Conservation (phyloP, 2,888 invertebrate species). For the Sipunculus nudus region DNA sequence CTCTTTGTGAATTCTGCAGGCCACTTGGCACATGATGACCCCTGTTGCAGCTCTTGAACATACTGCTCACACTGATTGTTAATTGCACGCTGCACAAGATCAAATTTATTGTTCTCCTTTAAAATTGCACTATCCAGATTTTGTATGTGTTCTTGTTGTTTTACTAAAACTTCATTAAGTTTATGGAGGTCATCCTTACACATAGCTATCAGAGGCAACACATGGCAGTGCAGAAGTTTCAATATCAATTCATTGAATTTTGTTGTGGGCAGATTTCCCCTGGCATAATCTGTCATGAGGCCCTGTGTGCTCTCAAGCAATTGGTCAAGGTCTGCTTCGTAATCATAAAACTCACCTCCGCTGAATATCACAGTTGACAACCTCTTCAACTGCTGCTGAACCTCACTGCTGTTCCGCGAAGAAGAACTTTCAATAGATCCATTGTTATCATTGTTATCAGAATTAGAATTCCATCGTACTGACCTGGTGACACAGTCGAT, state of each 20-base stretch:
- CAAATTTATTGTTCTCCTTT: constrained; percentile 9
- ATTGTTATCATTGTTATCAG: background rate
- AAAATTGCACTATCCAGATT: constrained; percentile 5
- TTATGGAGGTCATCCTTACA: constrained; percentile 38
- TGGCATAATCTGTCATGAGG: constrained; percentile 14
- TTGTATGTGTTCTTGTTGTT: background rate
- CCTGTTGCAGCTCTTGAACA: constrained; percentile 2
- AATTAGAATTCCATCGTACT: constrained; percentile 41
- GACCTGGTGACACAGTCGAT: constrained; percentile 50
- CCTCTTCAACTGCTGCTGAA: constrained; percentile 1
- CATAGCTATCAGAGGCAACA: constrained; percentile 52
- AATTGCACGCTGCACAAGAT: constrained; percentile 8
- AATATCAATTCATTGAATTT: constrained; percentile 32
- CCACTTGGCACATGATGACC: background rate
- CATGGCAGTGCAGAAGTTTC: constrained; percentile 53
- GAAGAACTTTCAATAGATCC: background rate
- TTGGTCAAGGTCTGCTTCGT: constrained; percentile 52
- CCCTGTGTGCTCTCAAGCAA: constrained; percentile 38
- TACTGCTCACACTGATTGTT: constrained; percentile 15
- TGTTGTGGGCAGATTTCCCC: constrained; percentile 10
- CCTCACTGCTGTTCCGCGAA: background rate
- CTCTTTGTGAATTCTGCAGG: constrained; percentile 14
- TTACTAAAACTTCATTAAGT: constrained; percentile 27
- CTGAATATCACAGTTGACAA: constrained; percentile 30
- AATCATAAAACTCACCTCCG: constrained; percentile 49